Evolutionary conservation across 2,113 vertebrate genomes (phyloP), one percentile per base, ranked within the genome.

Genomic region (Penelope pileata): DNA sequence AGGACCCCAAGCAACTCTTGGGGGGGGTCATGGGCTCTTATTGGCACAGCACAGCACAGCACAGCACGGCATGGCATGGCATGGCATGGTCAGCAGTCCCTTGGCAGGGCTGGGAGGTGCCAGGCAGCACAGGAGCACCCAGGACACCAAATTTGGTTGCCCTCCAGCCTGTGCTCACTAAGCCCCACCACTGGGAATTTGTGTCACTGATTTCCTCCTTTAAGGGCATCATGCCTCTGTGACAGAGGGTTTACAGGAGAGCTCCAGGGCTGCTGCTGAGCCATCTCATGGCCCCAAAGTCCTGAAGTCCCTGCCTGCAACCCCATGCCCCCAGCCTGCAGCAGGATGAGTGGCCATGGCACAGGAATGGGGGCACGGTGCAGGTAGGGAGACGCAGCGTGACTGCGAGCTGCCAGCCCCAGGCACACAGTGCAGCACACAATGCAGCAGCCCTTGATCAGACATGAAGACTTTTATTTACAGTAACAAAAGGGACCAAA

Each of bases 381-480:
- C n/a, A n/a, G n/a, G n/a, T n/a, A n/a, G n/a, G 40, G 63, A 60
- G 77, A 64, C 48, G 40, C 3, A 3, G 45, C 5, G 6, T 0
- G 23, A 51, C 53, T 29, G n/a, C 0, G 7, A 32, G 58, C 58
- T 36, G 26, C n/a, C 27, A 16, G 36, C 47, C 23, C 50, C 1
- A 24, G 70, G 43, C 79, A 12, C 0, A 1, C 5, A 74, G 45
- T 5, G 67, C 0, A 0, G 32, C 90, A 58, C 72, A 50, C 0
- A 4, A 56, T 4, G 86, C 34, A 18, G 83, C 53, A 66, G 72
- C 62, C 0, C 0, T 22, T 2, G 11, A 13, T 26, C 86, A 47
- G 96, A 97, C 93, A 94, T 32, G 95, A 93, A 96, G 72, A 86
- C 59, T 63, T 98, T 98, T 98, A 98, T 98, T 98, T 98, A 98